A percentile compares a stretch with the other conserved stretches of the same genome.
Conservation (phyloP, 2,888 invertebrate genomes). For the Amiota minor region DNA sequence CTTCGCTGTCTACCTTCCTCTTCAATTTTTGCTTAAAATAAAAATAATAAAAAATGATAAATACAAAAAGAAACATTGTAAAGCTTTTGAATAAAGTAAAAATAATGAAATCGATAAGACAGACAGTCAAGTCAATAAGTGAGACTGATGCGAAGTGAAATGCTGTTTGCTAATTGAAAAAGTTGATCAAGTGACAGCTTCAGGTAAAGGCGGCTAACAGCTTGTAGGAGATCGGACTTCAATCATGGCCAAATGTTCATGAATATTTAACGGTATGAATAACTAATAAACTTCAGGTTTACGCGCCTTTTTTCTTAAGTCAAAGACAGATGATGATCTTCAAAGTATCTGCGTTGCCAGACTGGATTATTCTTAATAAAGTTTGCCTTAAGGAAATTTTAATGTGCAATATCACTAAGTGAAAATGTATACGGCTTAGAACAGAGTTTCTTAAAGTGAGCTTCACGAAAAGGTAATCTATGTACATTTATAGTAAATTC, state of each 20-base stretch:
- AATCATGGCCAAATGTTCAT: background rate
- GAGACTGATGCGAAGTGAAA: slow-evolving; percentile 11
- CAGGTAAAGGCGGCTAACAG: background rate
- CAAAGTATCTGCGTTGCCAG: too few species aligned
- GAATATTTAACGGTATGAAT: background rate
- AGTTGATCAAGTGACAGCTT: background rate
- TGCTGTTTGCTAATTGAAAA: slow-evolving; percentile 8
- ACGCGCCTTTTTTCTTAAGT: background rate
- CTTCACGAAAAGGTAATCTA: too few species aligned
- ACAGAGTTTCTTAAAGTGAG: background rate
- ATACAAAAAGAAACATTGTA: slow-evolving; percentile 43
- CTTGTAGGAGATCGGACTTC: too few species aligned
- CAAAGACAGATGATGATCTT: background rate
- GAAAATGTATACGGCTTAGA: background rate
- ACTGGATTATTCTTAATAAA: too few species aligned
- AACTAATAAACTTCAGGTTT: background rate
- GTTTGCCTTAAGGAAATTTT: too few species aligned
- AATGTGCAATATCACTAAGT: background rate
- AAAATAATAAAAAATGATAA: slow-evolving; percentile 23
- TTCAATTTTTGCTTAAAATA: background rate
- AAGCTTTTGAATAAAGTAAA: slow-evolving; percentile 30
- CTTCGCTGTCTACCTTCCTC: background rate
- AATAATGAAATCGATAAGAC: background rate
- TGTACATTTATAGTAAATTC: too few species aligned
- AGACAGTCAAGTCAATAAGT: background rate